Evolutionary conservation across 30 jellyfish, hydroid and myxozoan species (phyloP).

Genomic region (Aurelia sp.): DNA sequence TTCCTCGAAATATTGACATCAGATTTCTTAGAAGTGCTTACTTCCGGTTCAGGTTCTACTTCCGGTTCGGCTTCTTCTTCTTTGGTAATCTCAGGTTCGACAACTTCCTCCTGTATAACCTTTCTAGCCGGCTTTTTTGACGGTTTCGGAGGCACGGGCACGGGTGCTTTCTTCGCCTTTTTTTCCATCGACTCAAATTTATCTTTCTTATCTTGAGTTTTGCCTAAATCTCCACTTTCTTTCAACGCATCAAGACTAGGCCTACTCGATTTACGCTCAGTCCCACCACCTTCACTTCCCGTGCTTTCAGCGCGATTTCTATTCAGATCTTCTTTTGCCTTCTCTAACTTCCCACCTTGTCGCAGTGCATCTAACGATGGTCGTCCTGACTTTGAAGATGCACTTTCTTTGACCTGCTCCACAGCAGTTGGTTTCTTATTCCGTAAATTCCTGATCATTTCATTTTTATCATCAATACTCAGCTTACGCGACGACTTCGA

Average conservation of each 20-base stretch:
- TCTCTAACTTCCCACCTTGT: constrained; percentile 48
- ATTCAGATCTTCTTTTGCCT: constrained; percentile 51
- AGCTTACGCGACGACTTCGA: constrained; percentile 30
- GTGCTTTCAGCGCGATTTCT: constrained; percentile 48
- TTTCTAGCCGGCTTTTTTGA: constrained; percentile 28
- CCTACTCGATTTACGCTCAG: constrained; percentile 53
- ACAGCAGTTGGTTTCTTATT: constrained; percentile 22
- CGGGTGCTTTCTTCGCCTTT: constrained; percentile 44
- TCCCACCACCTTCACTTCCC: constrained; percentile 36
- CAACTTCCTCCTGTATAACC: not conserved
- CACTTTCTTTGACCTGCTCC: constrained; percentile 5
- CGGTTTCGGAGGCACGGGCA: constrained; percentile 71
- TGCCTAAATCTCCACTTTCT: constrained; percentile 78
- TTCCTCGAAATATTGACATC: constrained; percentile 2
- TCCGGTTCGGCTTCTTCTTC: constrained; percentile 11
- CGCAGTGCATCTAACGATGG: constrained; percentile 58
- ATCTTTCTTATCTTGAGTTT: constrained; percentile 39
- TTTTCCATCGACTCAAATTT: constrained; percentile 35
- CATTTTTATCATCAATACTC: constrained; percentile 50
- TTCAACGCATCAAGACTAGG: constrained; percentile 72
- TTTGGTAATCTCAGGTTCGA: constrained; percentile 25
- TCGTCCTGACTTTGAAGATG: constrained; percentile 44
- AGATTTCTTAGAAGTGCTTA: constrained; percentile 19
- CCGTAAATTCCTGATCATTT: constrained; percentile 32
- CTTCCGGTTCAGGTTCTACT: not conserved